Percentiles rank a stretch among this genome's conserved stretches.
Conservation (phyloP, 1,140 invertebrate genomes). For the Megathymus violae region DNA sequence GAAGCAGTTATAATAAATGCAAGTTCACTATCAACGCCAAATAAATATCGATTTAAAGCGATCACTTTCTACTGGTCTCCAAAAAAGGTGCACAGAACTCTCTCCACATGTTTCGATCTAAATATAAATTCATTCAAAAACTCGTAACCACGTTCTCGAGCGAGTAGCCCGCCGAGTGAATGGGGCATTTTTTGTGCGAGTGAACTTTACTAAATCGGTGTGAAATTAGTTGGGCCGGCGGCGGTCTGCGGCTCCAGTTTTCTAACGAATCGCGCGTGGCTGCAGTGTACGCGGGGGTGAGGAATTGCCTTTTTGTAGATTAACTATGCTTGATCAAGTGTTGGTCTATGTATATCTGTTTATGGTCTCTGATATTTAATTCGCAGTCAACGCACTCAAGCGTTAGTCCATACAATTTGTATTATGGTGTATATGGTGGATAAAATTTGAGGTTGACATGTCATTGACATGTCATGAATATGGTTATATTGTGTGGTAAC, state of each 20-base stretch:
- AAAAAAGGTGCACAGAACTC: slow-evolving; percentile 22
- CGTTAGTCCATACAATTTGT: too few relatives aligned
- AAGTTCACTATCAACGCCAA: slow-evolving; percentile 6
- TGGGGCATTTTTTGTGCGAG: slow-evolving; percentile 66
- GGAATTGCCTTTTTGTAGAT: too few relatives aligned
- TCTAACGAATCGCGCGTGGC: slow-evolving; percentile 41
- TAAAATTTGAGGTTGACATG: too few relatives aligned
- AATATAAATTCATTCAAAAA: slow-evolving; percentile 35
- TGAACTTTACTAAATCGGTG: slow-evolving; percentile 78
- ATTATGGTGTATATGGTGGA: too few relatives aligned
- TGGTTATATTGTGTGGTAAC: too few relatives aligned
- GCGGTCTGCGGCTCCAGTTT: slow-evolving; percentile 43
- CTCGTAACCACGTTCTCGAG: slow-evolving; percentile 33
- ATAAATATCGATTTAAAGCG: slow-evolving; percentile 9
- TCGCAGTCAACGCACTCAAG: too few relatives aligned
- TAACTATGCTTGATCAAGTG: too few relatives aligned
- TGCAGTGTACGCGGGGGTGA: slow-evolving; percentile 46
- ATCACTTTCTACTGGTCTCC: slow-evolving; percentile 20
- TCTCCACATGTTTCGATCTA: slow-evolving; percentile 29
- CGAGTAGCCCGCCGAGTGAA: slow-evolving; percentile 53
- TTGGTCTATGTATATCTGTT: too few relatives aligned
- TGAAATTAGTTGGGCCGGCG: slow-evolving; percentile 73
- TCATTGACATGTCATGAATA: too few relatives aligned
- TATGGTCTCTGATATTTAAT: too few relatives aligned
- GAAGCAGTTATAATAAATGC: not conserved